These are phyloP conservation scores for Pardosa pseudoannulata DNA, from an alignment of 2,888 invertebrate species.

Conservation along the genomic window DNA sequence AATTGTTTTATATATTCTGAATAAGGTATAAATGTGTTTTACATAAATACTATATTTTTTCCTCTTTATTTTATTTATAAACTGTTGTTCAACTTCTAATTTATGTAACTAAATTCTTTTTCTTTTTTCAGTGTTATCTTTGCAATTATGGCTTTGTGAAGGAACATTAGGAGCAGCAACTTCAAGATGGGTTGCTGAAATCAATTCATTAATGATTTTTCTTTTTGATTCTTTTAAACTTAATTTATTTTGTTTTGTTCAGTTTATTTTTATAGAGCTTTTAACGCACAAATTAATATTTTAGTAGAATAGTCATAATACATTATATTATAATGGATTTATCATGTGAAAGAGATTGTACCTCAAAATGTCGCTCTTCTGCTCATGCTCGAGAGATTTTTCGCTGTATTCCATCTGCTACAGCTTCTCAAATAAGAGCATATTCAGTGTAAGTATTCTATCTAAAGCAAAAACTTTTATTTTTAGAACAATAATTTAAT, in stretches of 20 bases:
- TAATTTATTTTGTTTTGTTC: too few relatives aligned
- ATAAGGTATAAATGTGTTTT: too few relatives aligned
- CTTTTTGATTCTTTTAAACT: too few relatives aligned
- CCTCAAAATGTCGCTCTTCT: constrained; percentile 77
- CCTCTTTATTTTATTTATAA: too few relatives aligned
- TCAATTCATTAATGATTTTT: too few relatives aligned
- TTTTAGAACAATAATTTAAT: too few relatives aligned
- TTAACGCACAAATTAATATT: neutral
- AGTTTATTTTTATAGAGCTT: constrained; percentile 30
- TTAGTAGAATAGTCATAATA: neutral
- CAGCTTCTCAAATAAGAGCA: constrained; percentile 76
- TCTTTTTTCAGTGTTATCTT: constrained; percentile 18
- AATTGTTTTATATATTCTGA: too few relatives aligned
- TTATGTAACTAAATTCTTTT: constrained; percentile 9
- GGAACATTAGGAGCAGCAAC: constrained; percentile 22
- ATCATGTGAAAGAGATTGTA: constrained; percentile 73
- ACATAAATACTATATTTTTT: too few relatives aligned
- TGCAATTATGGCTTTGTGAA: constrained; percentile 45
- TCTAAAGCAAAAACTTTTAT: too few relatives aligned
- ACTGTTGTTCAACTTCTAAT: too few relatives aligned
- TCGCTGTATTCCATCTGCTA: constrained; percentile 76
- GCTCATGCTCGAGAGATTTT: constrained; percentile 77
- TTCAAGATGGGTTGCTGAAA: constrained; percentile 46
- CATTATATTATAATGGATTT: constrained; percentile 6
- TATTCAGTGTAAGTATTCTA: constrained; percentile 74